phyloP scores from a whole-genome alignment of 2,888 invertebrate species.

The Thereva unica region DNA sequence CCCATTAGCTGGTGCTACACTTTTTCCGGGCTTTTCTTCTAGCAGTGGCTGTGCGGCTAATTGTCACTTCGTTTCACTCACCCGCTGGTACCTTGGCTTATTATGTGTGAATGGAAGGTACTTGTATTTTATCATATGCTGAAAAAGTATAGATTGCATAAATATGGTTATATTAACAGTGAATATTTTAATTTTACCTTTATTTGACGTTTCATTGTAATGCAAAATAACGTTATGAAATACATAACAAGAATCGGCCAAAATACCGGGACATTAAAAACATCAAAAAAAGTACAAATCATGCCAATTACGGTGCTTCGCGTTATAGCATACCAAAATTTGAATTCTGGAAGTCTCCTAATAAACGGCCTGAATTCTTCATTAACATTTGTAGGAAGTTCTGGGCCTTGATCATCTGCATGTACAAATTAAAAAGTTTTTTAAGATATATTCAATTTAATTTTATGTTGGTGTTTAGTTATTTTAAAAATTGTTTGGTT shows the following conservation, averaged over 20 bases:
- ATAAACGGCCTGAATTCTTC: constrained; percentile 99
- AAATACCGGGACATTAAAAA: constrained; percentile 99
- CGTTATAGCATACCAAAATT: constrained; percentile 97
- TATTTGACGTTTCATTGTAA: constrained; percentile 99
- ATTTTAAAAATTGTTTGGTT: no score
- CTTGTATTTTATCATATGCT: constrained; percentile 99
- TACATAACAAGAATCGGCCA: constrained; percentile 99
- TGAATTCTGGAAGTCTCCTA: constrained; percentile 95
- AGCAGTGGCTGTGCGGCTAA: constrained; percentile 59
- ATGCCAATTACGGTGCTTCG: constrained; percentile 91
- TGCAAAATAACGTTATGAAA: constrained; percentile 96
- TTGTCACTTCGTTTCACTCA: constrained; percentile 60
- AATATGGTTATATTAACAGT: neutral
- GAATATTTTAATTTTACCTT: constrained; percentile 68
- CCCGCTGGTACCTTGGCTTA: constrained; percentile 90
- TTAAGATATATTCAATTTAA: constrained; percentile 38
- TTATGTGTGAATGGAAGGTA: constrained; percentile 98
- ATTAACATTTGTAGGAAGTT: constrained; percentile 89
- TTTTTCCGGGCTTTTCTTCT: constrained; percentile 33
- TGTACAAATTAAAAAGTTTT: constrained; percentile 25
- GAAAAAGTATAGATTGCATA: constrained; percentile 55
- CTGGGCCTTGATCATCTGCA: constrained; percentile 70
- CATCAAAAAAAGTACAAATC: constrained; percentile 94
- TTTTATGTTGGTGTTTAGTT: neutral
- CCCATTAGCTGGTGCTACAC: constrained; percentile 30